Base-by-base conservation (phyloP, 2,113 vertebrate species). In the Actenoides hombroni region DNA sequence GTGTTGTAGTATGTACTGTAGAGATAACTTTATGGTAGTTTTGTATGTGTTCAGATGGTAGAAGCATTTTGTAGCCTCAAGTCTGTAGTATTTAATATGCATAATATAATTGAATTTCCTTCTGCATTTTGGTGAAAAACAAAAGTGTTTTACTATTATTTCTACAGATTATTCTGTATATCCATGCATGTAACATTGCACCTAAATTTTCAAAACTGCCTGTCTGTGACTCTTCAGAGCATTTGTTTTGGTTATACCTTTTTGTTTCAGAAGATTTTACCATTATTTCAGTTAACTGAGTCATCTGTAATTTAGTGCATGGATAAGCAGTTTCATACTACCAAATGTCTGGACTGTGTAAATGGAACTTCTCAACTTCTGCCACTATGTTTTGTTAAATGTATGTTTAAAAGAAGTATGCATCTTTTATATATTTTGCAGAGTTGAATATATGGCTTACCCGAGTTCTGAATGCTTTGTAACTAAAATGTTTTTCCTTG, bases 11-110 rank as follows among this genome's bases (percentile, higher is more conserved):
- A 96, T 5, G 96, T 97, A 95, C 97, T 95, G 90, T 98, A 98
- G 94, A 98, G 97, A 97, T 96, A 97, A 95, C 94, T 97, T 98
- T 83, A 97, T 92, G 84, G 97, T 98, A 93, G 64, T 97, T 97
- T 92, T 98, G 92, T 98, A 97, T 94, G 91, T 98, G 96, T 95
- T 95, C 68, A 97, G 75, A 94, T 91, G 96, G 90, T 98, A 96
- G 96, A 96, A 98, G 95, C 84, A 94, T 97, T 97, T 97, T 96
- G 97, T 98, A 98, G 97, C 95, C 96, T 96, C 68, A 91, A 95
- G 80, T 98, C 90, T 97, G 97, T 98, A 94, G 96, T 98, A 97
- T 92, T 97, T 98, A 97, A 96, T 93, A 96, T 96, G 97, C 94
- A 94, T 92, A 96, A 97, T 94, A 95, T 87, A 97, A 95, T 83